Conservation (phyloP, 2,797 vertebrate species). For the Melanotaenia parkinsoni region DNA sequence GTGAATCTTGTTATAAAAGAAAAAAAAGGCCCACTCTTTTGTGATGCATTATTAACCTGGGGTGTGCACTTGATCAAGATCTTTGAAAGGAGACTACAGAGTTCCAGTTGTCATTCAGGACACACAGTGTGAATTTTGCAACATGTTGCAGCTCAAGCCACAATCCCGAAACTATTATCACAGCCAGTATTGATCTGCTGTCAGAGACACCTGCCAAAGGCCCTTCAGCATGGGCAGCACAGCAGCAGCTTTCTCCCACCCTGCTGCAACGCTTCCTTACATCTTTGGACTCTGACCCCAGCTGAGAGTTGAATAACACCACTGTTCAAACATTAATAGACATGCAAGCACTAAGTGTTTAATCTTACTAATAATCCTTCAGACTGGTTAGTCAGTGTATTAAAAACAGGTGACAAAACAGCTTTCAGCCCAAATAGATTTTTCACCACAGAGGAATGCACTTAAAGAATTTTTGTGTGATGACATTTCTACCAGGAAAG, state of each 20-base stretch:
- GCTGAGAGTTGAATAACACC: constrained; percentile 46
- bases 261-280: constrained; percentile 29
- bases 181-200: constrained; percentile 16
- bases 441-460: constrained; percentile 45
- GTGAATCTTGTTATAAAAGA: too few relatives aligned
- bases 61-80: too few relatives aligned
- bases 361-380: constrained; percentile 40
- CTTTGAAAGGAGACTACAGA: too few relatives aligned
- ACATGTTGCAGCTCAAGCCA: neutral
- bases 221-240: neutral
- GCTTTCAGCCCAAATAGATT: constrained; percentile 10
- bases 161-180: constrained; percentile 10
- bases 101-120: neutral
- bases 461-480: constrained; percentile 8
- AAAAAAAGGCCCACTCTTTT: neutral
- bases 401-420: constrained; percentile 53
- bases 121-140: neutral
- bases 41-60: neutral
- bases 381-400: constrained; percentile 40
- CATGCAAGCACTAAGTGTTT: constrained; percentile 19
- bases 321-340: constrained; percentile 53
- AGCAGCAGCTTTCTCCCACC: constrained; percentile 21
- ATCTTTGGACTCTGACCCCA: constrained; percentile 65
- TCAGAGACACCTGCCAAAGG: constrained; percentile 37
- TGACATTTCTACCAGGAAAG: constrained; percentile 10